Conservation (phyloP, 2,888 invertebrate genomes). For the Neuroscelio doddi region DNA sequence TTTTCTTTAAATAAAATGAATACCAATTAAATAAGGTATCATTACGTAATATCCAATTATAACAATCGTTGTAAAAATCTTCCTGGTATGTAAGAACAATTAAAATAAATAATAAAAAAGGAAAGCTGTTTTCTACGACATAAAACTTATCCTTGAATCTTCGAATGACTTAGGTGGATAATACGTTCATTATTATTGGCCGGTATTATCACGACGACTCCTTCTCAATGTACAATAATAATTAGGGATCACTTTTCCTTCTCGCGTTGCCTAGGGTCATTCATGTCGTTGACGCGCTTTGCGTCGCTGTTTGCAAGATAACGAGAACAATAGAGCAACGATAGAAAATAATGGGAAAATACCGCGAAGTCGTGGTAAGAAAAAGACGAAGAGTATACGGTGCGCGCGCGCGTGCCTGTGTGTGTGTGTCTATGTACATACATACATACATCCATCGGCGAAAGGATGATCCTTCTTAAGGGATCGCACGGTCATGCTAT, state of each 20-base stretch:
- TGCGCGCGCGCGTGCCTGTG: too few species aligned
- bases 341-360: conserved; percentile 13
- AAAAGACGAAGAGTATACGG: not conserved
- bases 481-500: conserved; percentile 9
- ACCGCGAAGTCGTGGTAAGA: conserved; percentile 3
- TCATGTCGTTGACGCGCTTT: conserved; percentile 10
- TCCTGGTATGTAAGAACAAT: too few species aligned
- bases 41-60: too few species aligned
- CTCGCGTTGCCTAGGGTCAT: conserved; percentile 10
- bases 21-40: too few species aligned
- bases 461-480: conserved; percentile 7
- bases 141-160: too few species aligned
- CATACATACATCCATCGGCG: too few species aligned
- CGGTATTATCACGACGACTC: not conserved
- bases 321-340: conserved; percentile 10
- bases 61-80: too few species aligned
- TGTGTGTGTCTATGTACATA: too few species aligned
- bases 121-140: too few species aligned
- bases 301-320: conserved; percentile 7
- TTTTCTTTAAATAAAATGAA: too few species aligned
- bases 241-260: conserved; percentile 10
- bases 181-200: conserved; percentile 2
- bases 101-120: too few species aligned
- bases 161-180: not conserved
- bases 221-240: conserved; percentile 2